Evolutionary conservation across 2,113 vertebrate species (phyloP), one percentile per base, ranked within the genome.

Genomic region (Plecturocebus donacophilus): DNA sequence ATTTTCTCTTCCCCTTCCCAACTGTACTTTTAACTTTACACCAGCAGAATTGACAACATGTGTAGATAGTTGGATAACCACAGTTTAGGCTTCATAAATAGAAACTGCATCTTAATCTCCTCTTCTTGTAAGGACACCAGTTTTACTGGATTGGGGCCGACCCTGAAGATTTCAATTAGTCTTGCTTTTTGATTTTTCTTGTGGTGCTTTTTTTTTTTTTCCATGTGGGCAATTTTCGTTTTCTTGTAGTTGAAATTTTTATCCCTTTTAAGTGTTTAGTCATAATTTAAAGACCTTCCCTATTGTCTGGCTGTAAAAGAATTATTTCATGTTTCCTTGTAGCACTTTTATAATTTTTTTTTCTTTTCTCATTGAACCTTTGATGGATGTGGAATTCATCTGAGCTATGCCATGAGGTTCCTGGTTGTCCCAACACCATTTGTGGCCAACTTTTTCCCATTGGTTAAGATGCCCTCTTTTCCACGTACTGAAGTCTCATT

Each of bases 401-500:
- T 25, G 1, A 8, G 47, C 27, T 16, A 0, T 1, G 1, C 0
- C 5, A 16, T 0, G 1, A 19, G 58, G 30, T 38, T 12, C n/a
- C 32, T 16, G 1, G 17, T 35, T 16, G 42, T 45, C n/a, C 3
- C 27, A 17, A 7, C 12, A 4, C 23, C 10, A 0, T 3, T 11
- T 12, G 17, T 1, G n/a, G 27, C 5, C 16, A 6, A 8, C n/a
- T 32, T 10, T 35, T 19, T 5, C n/a, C 5, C 0, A 0, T 6
- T 73, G 38, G 4, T 27, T 1, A 42, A 61, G 70, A 20, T 1
- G 16, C 17, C 17, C 10, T 56, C 17, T 77, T 23, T 42, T n/a
- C 45, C 13, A 30, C 10, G 0, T 0, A 4, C 66, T 14, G 0
- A 42, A 2, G 21, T 11, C 40, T 23, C n/a, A 0, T 3, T 0